phyloP scores from a whole-genome alignment of 1,140 invertebrate genomes.

The Achroia grisella region DNA sequence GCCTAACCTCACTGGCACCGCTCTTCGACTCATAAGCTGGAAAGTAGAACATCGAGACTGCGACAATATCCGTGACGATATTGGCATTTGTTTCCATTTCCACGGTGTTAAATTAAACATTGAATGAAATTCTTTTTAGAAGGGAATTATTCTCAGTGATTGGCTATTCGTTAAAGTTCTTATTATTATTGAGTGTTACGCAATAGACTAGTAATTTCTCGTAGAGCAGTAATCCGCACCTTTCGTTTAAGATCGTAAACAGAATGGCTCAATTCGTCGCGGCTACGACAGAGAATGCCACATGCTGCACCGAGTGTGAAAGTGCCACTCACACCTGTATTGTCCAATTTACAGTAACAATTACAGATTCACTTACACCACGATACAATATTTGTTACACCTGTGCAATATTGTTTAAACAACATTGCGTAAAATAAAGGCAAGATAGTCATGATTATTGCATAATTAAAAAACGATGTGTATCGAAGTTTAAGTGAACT shows the following conservation, averaged over 20 bases:
- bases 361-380: conserved; percentile 17
- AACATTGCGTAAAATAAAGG: not conserved
- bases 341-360: conserved; percentile 3
- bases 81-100: not conserved
- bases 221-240: conserved; percentile 20
- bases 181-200: conserved; percentile 16
- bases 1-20: conserved; percentile 11
- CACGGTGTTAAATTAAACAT: too few species aligned
- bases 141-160: too few species aligned
- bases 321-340: conserved; percentile 33
- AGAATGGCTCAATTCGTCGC: conserved; percentile 14
- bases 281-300: not conserved
- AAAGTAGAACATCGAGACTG: conserved; percentile 44
- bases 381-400: conserved; percentile 11
- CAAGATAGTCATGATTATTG: too few species aligned
- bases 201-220: conserved; percentile 29
- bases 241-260: conserved; percentile 32
- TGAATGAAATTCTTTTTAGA: too few species aligned
- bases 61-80: conserved; percentile 14
- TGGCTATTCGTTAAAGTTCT: not conserved
- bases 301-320: conserved; percentile 40
- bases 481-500: too few species aligned
- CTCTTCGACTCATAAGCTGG: conserved; percentile 9
- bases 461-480: too few species aligned
- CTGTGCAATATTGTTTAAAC: conserved; percentile 7